Evolutionary conservation across 2,113 vertebrate genomes (phyloP), one percentile per base, ranked within the genome.

Genomic region (Nymphicus hollandicus): DNA sequence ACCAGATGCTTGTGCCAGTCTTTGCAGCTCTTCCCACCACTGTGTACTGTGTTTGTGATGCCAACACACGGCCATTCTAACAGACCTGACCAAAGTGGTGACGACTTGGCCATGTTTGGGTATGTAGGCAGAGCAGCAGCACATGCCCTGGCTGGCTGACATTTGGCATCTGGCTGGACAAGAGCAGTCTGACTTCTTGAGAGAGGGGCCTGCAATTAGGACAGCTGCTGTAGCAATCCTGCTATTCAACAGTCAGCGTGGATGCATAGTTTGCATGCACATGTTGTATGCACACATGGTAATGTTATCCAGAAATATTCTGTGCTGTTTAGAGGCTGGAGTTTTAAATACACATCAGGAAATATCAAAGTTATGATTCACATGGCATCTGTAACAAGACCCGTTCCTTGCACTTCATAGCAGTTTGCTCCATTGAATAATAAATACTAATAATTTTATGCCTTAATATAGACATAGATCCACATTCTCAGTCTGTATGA

Each of bases 271-370:
- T 96, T 37, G 39, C 74, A 1, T 69, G 93, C 91, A 92, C 74
- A 74, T 94, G 93, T 94, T 96, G 80, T 91, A 63, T 81, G 68
- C 89, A 95, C 91, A 89, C 94, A 86, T 89, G 86, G 91, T 93
- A 89, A 91, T 4, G 23, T 91, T 95, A 9, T 89, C 92, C 92
- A 96, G 95, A 95, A 97, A 96, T 96, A 97, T 80, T 76, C 81
- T 15, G 2, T 60, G 91, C 83, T 86, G 79, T 86, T 90, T 81
- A 77, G 83, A 85, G 86, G 78, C 74, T 58, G 70, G 65, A 81
- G 89, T 93, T 95, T 89, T 97, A 96, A 94, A 93, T 96, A 95
- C 93, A 82, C 88, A 87, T 85, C 95, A 96, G 95, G 96, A 97
- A 96, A 97, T 96, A 93, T 94, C 92, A 23, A 37, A 96, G 89